These are phyloP conservation scores for Tapera naevia DNA, from an alignment of 2,797 vertebrate species.

Conservation along the genomic window DNA sequence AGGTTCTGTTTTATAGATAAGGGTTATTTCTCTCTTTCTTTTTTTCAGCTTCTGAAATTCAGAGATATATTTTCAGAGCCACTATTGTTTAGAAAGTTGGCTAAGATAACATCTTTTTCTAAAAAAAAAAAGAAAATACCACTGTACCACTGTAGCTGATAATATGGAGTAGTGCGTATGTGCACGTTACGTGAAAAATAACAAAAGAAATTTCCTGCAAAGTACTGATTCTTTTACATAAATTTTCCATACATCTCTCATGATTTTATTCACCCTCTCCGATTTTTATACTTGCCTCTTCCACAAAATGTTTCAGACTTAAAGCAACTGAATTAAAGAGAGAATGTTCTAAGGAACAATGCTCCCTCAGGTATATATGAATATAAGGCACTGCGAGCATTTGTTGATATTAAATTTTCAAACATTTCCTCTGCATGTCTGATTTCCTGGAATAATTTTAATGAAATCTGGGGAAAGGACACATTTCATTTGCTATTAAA, in stretches of 20 bases:
- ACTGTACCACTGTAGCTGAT: neutral
- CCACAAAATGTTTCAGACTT: neutral
- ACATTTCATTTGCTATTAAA: neutral
- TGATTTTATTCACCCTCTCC: rapidly evolving
- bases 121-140: too few relatives aligned
- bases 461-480: neutral
- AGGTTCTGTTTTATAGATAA: neutral
- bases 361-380: neutral
- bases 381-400: neutral
- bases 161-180: neutral
- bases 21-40: neutral
- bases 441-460: neutral
- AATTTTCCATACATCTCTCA: neutral
- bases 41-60: neutral
- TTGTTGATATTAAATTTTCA: neutral
- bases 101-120: neutral
- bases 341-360: neutral
- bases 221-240: neutral
- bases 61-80: neutral
- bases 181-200: neutral
- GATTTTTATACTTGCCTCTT: neutral
- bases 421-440: neutral
- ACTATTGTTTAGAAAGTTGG: neutral
- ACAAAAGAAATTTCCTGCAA: neutral
- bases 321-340: neutral